Evolutionary conservation across 2,113 vertebrate genomes (phyloP).

Genomic region (Orientallactaga bullata): DNA sequence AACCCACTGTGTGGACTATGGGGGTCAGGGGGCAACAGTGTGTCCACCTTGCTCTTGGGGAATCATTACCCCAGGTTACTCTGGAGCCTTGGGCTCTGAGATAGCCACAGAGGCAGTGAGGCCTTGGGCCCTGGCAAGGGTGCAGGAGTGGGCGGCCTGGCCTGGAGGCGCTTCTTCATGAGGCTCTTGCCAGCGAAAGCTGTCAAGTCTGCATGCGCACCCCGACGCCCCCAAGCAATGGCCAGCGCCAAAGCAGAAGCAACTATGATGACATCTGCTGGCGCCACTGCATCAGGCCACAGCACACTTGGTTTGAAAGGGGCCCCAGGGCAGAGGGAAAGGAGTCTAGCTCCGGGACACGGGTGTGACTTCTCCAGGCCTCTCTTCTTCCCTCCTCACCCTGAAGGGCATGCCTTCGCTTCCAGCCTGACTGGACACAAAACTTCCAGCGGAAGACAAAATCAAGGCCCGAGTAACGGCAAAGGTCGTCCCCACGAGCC

Average conservation of each 20-base stretch:
- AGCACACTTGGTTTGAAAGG: background rate
- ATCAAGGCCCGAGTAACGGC: background rate
- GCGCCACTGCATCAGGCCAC: background rate
- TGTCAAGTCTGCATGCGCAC: background rate
- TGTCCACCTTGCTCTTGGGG: background rate
- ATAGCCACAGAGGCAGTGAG: background rate
- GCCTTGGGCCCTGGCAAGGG: background rate
- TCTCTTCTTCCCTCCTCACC: background rate
- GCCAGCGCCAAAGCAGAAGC: constrained; percentile 73
- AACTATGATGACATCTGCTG: background rate
- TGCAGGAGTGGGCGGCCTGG: background rate
- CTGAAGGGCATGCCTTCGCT: background rate
- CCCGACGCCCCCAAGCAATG: constrained; percentile 6
- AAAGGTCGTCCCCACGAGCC: rapidly evolving
- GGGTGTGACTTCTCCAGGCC: rapidly evolving
- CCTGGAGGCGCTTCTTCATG: background rate
- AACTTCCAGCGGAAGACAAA: background rate
- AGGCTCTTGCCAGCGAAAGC: background rate
- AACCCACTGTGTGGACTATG: rapidly evolving
- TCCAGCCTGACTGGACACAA: background rate
- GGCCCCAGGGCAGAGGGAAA: background rate
- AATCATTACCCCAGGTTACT: background rate
- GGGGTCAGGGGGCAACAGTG: background rate
- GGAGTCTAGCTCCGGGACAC: background rate
- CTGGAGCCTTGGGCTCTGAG: background rate